phyloP scores from a whole-genome alignment of 2,797 vertebrate species.

The Acestrorhynchus altus region DNA sequence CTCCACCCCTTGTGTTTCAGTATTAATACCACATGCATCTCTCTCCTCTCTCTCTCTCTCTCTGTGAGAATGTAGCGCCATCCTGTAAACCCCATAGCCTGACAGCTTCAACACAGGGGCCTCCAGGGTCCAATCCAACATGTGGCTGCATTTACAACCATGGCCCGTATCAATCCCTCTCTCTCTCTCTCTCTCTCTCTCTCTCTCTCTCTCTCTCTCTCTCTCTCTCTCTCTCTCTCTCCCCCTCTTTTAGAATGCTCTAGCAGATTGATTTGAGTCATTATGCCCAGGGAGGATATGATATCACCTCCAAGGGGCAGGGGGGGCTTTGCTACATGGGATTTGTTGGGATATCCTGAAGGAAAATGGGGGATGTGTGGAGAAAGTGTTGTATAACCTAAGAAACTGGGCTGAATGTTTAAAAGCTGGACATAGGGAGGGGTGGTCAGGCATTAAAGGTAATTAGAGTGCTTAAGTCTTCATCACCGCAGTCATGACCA shows the following conservation, averaged over 20 bases:
- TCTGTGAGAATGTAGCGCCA: constrained; percentile 35
- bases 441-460: constrained; percentile 24
- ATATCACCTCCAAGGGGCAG: constrained; percentile 44
- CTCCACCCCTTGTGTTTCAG: constrained; percentile 44
- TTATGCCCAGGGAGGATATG: constrained; percentile 39
- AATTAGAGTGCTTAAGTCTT: constrained; percentile 22
- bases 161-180: constrained; percentile 2
- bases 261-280: constrained; percentile 33
- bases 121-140: constrained; percentile 55
- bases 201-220: constrained; percentile 22
- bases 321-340: constrained; percentile 28
- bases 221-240: neutral
- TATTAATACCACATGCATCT: constrained; percentile 58
- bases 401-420: constrained; percentile 20
- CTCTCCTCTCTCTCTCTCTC: constrained; percentile 26
- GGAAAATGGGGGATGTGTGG: constrained; percentile 27
- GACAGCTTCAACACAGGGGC: constrained; percentile 42
- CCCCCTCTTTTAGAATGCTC: neutral
- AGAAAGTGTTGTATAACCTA: constrained; percentile 24
- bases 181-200: constrained; percentile 24
- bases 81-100: constrained; percentile 53
- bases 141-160: constrained; percentile 51
- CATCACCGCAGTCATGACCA: constrained; percentile 17
- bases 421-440: constrained; percentile 10
- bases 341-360: constrained; percentile 51